Conservation (phyloP, 2,888 invertebrate species). For the Caenorhabditis imperialis region DNA sequence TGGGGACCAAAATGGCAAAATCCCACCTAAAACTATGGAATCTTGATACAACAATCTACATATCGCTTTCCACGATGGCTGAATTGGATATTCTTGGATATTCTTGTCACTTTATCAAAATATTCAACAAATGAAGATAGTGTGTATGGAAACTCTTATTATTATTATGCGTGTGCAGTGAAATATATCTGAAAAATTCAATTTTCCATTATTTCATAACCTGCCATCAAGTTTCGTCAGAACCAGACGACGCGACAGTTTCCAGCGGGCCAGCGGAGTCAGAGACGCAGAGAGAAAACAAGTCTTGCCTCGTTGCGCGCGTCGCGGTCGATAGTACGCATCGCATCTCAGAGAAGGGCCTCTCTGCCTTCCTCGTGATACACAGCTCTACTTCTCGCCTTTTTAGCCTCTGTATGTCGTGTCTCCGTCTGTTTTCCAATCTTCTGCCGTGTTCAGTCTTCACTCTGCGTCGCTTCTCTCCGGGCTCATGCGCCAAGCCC, state of each 20-base stretch:
- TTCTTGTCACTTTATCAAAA: no score
- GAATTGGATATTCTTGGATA: no score
- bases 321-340: conserved; percentile 47
- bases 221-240: no score
- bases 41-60: no score
- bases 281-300: conserved; percentile 20
- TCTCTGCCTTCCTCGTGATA: conserved; percentile 49
- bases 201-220: no score
- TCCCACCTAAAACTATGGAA: no score
- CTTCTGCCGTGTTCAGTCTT: conserved; percentile 5
- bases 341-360: conserved; percentile 34
- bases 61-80: no score
- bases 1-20: no score
- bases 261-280: not conserved
- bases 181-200: no score
- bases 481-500: not conserved
- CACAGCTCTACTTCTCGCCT: conserved; percentile 12
- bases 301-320: conserved; percentile 37
- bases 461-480: conserved; percentile 20
- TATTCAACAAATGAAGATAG: no score
- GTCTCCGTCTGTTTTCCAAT: conserved; percentile 4
- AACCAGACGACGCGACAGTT: conserved; percentile 6
- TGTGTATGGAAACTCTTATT: no score
- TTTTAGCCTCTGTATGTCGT: not conserved
- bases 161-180: no score